These are phyloP conservation scores for Smittia sp. DNA, from an alignment of 2,888 invertebrate species.

Conservation along the genomic window DNA sequence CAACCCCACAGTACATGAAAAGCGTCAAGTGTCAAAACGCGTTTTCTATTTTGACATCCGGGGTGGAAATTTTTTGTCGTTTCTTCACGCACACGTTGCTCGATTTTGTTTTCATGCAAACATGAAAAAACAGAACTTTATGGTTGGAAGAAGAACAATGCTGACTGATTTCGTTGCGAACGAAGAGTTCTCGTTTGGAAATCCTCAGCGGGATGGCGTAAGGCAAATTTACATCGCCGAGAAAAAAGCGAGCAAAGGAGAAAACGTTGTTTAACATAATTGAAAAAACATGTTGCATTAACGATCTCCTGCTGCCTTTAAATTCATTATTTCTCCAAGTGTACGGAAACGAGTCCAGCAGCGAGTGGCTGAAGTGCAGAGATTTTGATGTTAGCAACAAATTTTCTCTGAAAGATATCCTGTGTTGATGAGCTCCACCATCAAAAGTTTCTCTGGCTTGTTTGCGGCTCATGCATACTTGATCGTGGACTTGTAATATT, in stretches of 20 bases:
- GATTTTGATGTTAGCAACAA: constrained; percentile 1
- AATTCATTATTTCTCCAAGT: background rate
- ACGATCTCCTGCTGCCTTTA: background rate
- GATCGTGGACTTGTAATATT: background rate
- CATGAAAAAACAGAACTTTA: background rate
- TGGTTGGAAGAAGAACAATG: background rate
- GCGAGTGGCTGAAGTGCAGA: background rate
- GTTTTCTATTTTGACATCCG: constrained; percentile 17
- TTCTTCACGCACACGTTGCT: constrained; percentile 8
- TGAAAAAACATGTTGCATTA: constrained; percentile 37
- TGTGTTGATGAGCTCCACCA: background rate
- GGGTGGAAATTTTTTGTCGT: constrained; percentile 2
- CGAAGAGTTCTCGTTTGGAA: background rate
- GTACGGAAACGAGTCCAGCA: background rate
- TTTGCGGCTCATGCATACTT: constrained; percentile 7
- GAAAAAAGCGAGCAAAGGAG: background rate
- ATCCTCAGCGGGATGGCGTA: constrained; percentile 13
- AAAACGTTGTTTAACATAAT: constrained; percentile 26
- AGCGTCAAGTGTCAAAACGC: constrained; percentile 17
- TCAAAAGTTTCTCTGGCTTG: background rate
- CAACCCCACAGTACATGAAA: background rate
- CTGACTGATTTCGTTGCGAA: background rate
- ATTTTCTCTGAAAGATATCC: background rate
- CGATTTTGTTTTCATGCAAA: background rate
- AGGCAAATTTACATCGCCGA: background rate